phyloP scores from a whole-genome alignment of 1,140 invertebrate species.

The Drosophila serrata region DNA sequence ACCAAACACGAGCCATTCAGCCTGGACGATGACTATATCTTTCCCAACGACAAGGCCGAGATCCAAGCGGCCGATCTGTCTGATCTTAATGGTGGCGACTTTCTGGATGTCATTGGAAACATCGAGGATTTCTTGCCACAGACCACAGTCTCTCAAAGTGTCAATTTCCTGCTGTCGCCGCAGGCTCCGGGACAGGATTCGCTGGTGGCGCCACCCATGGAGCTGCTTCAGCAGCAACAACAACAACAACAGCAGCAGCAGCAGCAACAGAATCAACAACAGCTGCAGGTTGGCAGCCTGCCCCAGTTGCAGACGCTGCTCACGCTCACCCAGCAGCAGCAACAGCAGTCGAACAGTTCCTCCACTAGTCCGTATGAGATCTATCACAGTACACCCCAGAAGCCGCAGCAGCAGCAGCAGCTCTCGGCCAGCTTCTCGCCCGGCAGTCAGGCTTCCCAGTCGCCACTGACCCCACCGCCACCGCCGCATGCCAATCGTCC shows the following conservation, averaged over 20 bases:
- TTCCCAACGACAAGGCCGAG: conserved; percentile 95
- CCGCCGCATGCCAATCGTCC: conserved; percentile 87
- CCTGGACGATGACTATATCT: conserved; percentile 95
- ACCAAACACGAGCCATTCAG: conserved; percentile 89
- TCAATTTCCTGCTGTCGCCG: conserved; percentile 85
- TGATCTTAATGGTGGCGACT: conserved; percentile 93
- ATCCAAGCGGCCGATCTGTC: conserved; percentile 93
- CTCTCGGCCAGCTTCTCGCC: conserved; percentile 85
- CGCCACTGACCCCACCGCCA: conserved; percentile 75
- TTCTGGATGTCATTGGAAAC: conserved; percentile 91
- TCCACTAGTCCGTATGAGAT: conserved; percentile 85
- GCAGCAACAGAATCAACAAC: conserved; percentile 62
- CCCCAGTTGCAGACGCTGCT: conserved; percentile 59
- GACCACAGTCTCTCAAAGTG: conserved; percentile 84
- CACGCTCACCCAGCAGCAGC: conserved; percentile 58
- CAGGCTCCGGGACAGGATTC: conserved; percentile 73
- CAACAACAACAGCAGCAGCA: conserved; percentile 68
- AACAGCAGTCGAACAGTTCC: conserved; percentile 67
- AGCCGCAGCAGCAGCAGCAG: conserved; percentile 65
- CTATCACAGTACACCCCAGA: conserved; percentile 85
- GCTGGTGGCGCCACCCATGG: conserved; percentile 73
- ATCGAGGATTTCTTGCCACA: conserved; percentile 92
- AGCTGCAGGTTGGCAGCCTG: conserved; percentile 57
- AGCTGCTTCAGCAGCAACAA: conserved; percentile 84
- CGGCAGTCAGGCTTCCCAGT: conserved; percentile 85